These are phyloP conservation scores for Palythoa caribaeorum DNA, from an alignment of 92 coral and sea anemone species.

Conservation along the genomic window DNA sequence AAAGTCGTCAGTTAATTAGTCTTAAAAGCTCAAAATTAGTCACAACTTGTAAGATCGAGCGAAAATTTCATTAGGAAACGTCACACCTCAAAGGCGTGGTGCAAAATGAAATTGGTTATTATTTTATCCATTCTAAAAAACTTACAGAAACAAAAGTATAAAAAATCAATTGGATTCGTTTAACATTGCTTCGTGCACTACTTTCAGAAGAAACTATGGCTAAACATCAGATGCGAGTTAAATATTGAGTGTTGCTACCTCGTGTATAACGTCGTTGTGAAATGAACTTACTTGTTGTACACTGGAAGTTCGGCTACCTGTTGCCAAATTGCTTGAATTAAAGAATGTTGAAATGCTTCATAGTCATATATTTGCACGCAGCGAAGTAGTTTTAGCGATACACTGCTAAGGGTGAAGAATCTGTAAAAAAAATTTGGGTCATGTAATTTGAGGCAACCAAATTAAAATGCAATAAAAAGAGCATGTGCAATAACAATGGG, in stretches of 20 bases:
- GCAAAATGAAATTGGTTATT: no score
- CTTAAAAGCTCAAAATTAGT: background rate
- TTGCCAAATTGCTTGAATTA: slow-evolving; percentile 17
- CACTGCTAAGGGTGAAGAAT: slow-evolving; percentile 12
- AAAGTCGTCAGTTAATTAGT: background rate
- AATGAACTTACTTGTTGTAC: slow-evolving; percentile 15
- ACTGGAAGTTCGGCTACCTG: slow-evolving; percentile 10
- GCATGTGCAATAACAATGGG: background rate
- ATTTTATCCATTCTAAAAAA: no score
- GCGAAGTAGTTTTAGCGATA: slow-evolving; percentile 22
- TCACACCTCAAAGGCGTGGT: no score
- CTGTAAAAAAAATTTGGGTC: background rate
- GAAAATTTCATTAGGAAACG: no score
- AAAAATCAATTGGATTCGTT: no score
- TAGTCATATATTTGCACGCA: slow-evolving; percentile 12
- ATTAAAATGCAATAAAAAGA: no score
- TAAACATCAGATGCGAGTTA: no score
- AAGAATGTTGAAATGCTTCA: slow-evolving; percentile 6
- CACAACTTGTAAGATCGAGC: background rate
- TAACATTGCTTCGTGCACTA: no score
- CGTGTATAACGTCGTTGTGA: background rate
- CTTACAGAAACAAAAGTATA: no score
- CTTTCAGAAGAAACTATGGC: no score
- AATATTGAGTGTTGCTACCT: no score
- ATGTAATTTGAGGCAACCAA: no score